A percentile compares a stretch with the other conserved stretches of the same genome.
These are phyloP conservation scores for Myripristis jacobus DNA, from an alignment of 2,797 vertebrate species.

Conservation along the genomic window DNA sequence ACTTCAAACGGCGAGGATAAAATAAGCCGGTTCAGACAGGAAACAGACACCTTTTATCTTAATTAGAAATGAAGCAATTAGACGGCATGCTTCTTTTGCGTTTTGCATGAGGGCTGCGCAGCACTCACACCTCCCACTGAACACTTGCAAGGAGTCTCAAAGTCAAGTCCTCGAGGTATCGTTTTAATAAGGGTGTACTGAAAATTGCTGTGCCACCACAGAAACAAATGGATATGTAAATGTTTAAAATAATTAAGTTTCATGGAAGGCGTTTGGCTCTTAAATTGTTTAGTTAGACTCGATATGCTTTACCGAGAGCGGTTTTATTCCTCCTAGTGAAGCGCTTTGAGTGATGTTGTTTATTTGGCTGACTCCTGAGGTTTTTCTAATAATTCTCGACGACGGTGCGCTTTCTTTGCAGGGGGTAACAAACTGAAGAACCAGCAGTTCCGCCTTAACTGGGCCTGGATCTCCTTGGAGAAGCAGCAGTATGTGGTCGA, in stretches of 20 bases:
- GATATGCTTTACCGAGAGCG: neutral
- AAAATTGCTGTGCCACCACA: constrained; percentile 13
- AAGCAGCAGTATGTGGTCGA: constrained; percentile 90
- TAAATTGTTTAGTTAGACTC: neutral
- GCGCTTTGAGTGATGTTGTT: neutral
- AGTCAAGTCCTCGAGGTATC: constrained; percentile 39
- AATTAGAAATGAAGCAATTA: constrained; percentile 81
- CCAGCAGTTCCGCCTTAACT: constrained; percentile 92
- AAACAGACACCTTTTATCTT: constrained; percentile 76
- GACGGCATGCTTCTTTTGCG: constrained; percentile 40
- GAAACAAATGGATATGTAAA: constrained; percentile 17
- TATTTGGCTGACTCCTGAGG: neutral
- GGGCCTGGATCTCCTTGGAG: constrained; percentile 97
- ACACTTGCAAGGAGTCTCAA: constrained; percentile 32
- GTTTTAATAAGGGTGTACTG: constrained; percentile 34
- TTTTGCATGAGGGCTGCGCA: constrained; percentile 48
- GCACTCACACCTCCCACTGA: constrained; percentile 47
- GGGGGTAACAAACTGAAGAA: constrained; percentile 93
- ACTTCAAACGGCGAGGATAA: constrained; percentile 77
- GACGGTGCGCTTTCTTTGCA: constrained; percentile 63
- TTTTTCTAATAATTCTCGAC: constrained; percentile 10
- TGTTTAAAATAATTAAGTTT: constrained; percentile 12
- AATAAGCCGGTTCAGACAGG: constrained; percentile 66
- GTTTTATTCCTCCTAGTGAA: neutral
- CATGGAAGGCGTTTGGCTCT: neutral